phyloP scores from a whole-genome alignment of 2,113 vertebrate species.

The Archocentrus centrarchus region DNA sequence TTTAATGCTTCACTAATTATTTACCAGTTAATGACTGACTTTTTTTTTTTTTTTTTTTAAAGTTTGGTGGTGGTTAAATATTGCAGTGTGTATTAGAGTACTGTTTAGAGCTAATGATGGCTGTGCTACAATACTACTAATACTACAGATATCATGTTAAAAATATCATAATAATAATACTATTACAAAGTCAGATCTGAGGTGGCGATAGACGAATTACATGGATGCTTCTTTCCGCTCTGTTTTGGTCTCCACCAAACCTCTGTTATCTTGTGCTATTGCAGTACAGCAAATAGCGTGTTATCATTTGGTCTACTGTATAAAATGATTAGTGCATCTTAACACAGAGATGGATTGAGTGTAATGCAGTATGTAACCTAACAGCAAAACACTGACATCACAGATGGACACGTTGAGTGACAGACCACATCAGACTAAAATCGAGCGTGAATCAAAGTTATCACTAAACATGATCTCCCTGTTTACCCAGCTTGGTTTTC shows the following conservation, averaged over 20 bases:
- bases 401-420: not conserved
- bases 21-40: no score
- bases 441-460: not conserved
- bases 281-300: not conserved
- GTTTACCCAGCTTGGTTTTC: slow-evolving; percentile 53
- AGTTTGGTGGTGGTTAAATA: no score
- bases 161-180: no score
- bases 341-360: not conserved
- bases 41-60: no score
- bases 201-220: not conserved
- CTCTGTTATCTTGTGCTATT: not conserved
- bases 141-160: no score
- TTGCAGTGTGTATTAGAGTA: no score
- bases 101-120: not conserved
- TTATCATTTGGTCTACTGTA: not conserved
- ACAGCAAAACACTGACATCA: not conserved
- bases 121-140: not conserved
- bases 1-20: no score
- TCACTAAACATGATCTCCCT: slow-evolving; percentile 34
- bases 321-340: not conserved
- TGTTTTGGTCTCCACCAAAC: not conserved
- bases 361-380: not conserved
- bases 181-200: not conserved
- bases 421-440: slow-evolving; percentile 15
- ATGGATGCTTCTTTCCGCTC: not conserved